Conservation (phyloP, 2,113 vertebrate species). For the Microtus ochrogaster region DNA sequence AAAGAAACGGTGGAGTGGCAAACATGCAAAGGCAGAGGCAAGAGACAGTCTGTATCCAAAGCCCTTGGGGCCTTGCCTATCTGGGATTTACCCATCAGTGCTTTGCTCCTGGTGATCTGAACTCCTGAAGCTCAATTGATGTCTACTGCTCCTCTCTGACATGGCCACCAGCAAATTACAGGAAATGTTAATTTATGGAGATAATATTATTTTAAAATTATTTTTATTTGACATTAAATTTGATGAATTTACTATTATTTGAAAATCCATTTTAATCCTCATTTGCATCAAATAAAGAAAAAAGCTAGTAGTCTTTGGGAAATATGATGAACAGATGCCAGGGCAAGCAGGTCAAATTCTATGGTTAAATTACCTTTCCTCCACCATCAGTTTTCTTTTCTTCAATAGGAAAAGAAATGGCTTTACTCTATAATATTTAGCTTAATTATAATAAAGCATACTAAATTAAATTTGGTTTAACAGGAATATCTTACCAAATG, state of each 20-base stretch:
- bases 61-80: not conserved
- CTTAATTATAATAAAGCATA: not conserved
- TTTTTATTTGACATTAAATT: not conserved
- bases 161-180: not conserved
- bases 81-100: not conserved
- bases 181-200: not conserved
- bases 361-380: not conserved
- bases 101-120: not conserved
- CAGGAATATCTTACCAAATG: not conserved
- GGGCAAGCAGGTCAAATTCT: not conserved
- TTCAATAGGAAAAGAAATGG: not conserved
- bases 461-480: constrained; percentile 32
- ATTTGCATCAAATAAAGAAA: not conserved
- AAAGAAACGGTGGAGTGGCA: not conserved
- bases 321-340: not conserved
- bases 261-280: not conserved
- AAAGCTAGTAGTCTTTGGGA: not conserved
- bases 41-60: not conserved
- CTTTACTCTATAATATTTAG: not conserved
- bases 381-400: no score
- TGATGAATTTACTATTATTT: not conserved
- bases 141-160: not conserved
- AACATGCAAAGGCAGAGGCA: not conserved
- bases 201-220: not conserved
- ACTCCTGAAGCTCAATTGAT: not conserved